phyloP scores from a whole-genome alignment of 2,888 invertebrate species.

The Ornithoptera alexandrae region DNA sequence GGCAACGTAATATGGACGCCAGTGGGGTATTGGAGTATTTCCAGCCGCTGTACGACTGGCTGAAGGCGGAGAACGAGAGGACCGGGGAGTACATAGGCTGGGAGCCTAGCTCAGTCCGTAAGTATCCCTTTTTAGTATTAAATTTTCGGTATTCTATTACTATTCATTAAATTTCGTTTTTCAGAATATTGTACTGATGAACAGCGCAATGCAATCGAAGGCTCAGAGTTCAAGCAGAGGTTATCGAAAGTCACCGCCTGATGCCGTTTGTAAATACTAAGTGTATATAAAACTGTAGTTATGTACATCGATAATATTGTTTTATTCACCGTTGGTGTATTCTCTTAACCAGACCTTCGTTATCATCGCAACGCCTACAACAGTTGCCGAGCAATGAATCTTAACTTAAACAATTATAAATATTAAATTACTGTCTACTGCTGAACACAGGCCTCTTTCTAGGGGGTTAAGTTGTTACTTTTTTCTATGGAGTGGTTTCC shows the following conservation, averaged over 20 bases:
- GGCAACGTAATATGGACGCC: conserved; percentile 84
- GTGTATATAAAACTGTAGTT: conserved; percentile 25
- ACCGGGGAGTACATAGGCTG: conserved; percentile 81
- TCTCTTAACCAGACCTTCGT: no score
- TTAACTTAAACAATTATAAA: no score
- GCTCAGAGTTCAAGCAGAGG: conserved; percentile 51
- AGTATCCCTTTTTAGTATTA: conserved; percentile 40
- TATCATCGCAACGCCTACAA: no score
- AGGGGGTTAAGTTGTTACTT: no score
- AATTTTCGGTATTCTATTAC: neutral
- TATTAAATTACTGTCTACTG: no score
- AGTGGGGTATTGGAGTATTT: conserved; percentile 86
- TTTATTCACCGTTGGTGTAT: neutral
- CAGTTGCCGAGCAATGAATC: no score
- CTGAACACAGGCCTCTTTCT: no score
- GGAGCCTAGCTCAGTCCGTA: conserved; percentile 72
- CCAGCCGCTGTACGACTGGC: conserved; percentile 84
- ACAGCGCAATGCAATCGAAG: conserved; percentile 55
- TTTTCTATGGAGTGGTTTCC: no score
- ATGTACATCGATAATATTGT: neutral
- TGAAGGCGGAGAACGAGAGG: conserved; percentile 82
- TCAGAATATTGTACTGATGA: conserved; percentile 68
- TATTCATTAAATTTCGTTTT: conserved; percentile 33
- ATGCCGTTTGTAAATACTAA: conserved; percentile 6
- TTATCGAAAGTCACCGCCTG: conserved; percentile 46